Evolutionary conservation across 2,888 invertebrate species (phyloP).

Genomic region (Epistrophe eligans): DNA sequence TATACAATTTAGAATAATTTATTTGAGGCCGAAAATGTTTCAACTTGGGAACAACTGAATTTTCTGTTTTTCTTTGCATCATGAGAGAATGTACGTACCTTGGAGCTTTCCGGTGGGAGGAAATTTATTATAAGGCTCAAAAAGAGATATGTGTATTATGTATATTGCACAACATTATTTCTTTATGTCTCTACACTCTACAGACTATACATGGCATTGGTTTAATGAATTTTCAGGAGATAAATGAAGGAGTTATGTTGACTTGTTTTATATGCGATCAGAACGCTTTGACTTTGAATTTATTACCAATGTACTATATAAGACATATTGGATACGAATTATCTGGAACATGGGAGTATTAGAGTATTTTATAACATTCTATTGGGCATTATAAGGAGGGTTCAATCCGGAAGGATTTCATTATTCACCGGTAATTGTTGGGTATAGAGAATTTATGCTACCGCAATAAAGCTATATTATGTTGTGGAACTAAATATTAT

Average conservation of each 20-base stretch:
- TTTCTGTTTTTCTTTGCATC: background rate
- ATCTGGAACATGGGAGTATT: background rate
- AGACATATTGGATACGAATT: conserved; percentile 7
- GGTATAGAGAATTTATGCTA: background rate
- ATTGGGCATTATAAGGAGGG: background rate
- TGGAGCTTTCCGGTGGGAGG: background rate
- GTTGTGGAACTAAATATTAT: background rate
- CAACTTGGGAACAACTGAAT: background rate
- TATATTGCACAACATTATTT: background rate
- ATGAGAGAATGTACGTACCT: too few relatives aligned
- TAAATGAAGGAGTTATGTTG: conserved; percentile 38
- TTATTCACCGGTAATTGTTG: conserved; percentile 20
- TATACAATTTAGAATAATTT: background rate
- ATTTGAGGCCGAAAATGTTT: background rate
- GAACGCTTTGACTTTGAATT: conserved; percentile 37
- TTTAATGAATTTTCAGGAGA: conserved; percentile 54
- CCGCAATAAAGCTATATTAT: background rate
- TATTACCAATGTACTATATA: conserved; percentile 24
- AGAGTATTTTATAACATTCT: conserved; percentile 3
- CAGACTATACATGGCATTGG: background rate
- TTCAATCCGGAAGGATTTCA: conserved; percentile 15
- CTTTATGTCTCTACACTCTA: background rate
- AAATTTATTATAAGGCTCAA: conserved; percentile 10
- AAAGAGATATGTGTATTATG: background rate
- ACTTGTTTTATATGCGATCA: conserved; percentile 39